Conservation (phyloP, 2,797 vertebrate genomes). For the Gobionotothen gibberifrons region DNA sequence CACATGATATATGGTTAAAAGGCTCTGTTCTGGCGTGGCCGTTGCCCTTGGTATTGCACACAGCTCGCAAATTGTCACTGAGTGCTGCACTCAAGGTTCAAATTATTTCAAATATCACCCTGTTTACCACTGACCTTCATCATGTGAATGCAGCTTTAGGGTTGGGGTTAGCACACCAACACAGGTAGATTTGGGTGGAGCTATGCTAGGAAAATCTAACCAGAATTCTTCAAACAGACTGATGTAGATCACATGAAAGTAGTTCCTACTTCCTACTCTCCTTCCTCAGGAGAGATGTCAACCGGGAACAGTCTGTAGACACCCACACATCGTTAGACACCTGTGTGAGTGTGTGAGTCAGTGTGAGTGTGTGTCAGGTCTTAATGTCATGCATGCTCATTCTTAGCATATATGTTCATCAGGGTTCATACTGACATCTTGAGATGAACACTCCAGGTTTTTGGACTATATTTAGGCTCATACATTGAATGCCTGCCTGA, state of each 20-base stretch:
- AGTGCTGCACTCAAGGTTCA: too few species aligned
- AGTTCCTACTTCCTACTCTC: too few species aligned
- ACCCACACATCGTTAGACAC: background rate
- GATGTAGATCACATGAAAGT: background rate
- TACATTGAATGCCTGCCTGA: background rate
- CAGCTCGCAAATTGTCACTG: too few species aligned
- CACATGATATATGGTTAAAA: too few species aligned
- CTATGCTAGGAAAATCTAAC: background rate
- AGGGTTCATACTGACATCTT: background rate
- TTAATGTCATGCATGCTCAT: background rate
- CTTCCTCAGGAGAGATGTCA: background rate
- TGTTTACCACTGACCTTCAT: too few species aligned
- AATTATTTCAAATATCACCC: too few species aligned
- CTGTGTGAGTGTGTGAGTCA: slow-evolving; percentile 4
- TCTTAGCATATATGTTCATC: background rate
- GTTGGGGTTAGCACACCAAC: too few species aligned
- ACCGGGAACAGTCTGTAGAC: background rate
- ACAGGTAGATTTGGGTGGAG: slow-evolving; percentile 6
- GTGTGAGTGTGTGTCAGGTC: background rate
- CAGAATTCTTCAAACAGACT: background rate
- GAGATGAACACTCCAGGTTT: background rate
- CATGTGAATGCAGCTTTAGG: too few species aligned
- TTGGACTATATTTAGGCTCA: background rate
- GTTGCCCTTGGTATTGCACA: too few species aligned
- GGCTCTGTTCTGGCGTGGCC: too few species aligned